Evolutionary conservation across 2,797 vertebrate species (phyloP).

Genomic region (Gadopsis bispinosus): DNA sequence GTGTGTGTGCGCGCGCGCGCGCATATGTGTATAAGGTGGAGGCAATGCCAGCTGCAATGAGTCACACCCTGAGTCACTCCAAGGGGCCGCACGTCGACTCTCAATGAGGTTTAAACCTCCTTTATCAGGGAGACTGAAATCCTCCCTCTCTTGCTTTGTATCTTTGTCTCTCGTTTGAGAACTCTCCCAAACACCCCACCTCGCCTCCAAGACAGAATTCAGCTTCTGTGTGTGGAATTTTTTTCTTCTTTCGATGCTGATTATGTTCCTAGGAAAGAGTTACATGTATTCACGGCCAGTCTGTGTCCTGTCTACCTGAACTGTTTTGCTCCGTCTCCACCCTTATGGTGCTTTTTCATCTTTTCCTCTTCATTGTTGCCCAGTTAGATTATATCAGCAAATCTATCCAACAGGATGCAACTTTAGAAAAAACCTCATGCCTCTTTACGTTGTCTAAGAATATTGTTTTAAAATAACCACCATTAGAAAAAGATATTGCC

Average conservation of each 20-base stretch:
- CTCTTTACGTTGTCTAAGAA: neutral
- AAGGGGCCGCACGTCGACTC: slow-evolving; percentile 55
- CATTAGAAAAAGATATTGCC: neutral
- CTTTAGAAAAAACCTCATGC: neutral
- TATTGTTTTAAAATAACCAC: neutral
- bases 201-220: neutral
- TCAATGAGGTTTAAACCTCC: slow-evolving; percentile 64
- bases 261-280: neutral
- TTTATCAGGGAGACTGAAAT: slow-evolving; percentile 48
- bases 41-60: slow-evolving; percentile 70
- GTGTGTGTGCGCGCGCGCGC: slow-evolving; percentile 45
- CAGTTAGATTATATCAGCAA: neutral
- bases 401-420: neutral
- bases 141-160: slow-evolving; percentile 10
- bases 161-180: slow-evolving; percentile 25
- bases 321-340: neutral
- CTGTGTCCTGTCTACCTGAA: neutral
- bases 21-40: slow-evolving; percentile 57
- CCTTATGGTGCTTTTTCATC: neutral
- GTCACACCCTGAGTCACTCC: slow-evolving; percentile 78
- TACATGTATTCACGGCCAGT: neutral
- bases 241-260: neutral
- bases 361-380: neutral
- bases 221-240: slow-evolving; percentile 13
- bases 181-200: neutral